Conservation (phyloP, 2,888 invertebrate genomes). For the Cantharis rufa region DNA sequence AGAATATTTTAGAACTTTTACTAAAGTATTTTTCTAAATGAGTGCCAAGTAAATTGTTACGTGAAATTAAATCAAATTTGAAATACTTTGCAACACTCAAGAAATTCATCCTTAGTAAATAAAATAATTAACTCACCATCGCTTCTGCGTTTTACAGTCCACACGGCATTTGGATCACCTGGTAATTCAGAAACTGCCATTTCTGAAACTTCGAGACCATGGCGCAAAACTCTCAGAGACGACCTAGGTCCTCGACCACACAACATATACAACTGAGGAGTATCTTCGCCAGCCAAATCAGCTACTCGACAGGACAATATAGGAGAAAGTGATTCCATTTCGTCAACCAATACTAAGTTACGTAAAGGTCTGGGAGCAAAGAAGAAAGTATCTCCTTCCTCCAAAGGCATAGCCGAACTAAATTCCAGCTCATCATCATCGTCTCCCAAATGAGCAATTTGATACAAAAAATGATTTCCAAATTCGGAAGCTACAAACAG, state of each 20-base stretch:
- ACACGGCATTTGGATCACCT: slow-evolving; percentile 99
- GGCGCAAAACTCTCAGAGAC: slow-evolving; percentile 88
- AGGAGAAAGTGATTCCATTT: slow-evolving; percentile 93
- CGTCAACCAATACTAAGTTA: slow-evolving; percentile 95
- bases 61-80: neutral
- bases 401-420: slow-evolving; percentile 96
- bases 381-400: slow-evolving; percentile 99
- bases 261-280: slow-evolving; percentile 94
- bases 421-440: slow-evolving; percentile 99
- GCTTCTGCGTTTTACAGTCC: slow-evolving; percentile 95
- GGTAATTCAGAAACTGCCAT: slow-evolving; percentile 99
- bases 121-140: slow-evolving; percentile 76
- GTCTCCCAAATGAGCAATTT: slow-evolving; percentile 99
- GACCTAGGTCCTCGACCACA: slow-evolving; percentile 97
- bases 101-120: slow-evolving; percentile 1
- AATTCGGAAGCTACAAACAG: slow-evolving; percentile 98
- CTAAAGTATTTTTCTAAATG: neutral
- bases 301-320: slow-evolving; percentile 82
- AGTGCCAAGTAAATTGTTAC: neutral
- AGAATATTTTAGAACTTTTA: neutral
- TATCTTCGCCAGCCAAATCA: slow-evolving; percentile 97
- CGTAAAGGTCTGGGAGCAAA: slow-evolving; percentile 92
- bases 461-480: slow-evolving; percentile 98
- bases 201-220: slow-evolving; percentile 97
- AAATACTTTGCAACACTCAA: neutral